Conservation (phyloP, 35 echinoderm and acorn worm genomes). For the Ophioderma brevispina region DNA sequence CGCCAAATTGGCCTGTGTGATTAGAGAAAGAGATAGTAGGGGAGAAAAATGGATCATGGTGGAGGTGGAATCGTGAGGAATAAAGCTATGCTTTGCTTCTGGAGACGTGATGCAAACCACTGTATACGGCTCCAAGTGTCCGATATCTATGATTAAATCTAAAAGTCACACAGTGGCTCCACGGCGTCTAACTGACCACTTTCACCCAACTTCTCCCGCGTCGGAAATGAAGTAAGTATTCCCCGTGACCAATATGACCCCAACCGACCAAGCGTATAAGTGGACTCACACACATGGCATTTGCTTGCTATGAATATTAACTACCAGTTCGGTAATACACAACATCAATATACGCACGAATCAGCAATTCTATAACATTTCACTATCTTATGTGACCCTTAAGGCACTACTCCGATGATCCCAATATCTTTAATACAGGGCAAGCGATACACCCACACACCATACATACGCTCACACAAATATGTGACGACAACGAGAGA, state of each 20-base stretch:
- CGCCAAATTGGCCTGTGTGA: not conserved
- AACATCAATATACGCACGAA: not conserved
- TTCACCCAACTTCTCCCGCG: not conserved
- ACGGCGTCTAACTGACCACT: not conserved
- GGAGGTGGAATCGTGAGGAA: not conserved
- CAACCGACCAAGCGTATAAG: not conserved
- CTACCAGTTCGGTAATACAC: not conserved
- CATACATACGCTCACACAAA: too few relatives aligned
- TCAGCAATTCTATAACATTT: slow-evolving; percentile 7
- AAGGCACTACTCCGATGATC: not conserved
- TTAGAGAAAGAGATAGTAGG: too few relatives aligned
- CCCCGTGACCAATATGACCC: not conserved
- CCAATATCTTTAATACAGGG: too few relatives aligned
- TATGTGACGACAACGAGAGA: too few relatives aligned
- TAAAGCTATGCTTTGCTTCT: not conserved
- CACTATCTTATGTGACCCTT: not conserved
- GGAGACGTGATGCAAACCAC: not conserved
- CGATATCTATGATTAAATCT: not conserved
- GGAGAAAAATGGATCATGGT: too few relatives aligned
- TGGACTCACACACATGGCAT: not conserved
- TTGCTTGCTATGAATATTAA: not conserved
- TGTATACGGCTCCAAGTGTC: not conserved
- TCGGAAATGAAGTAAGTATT: not conserved
- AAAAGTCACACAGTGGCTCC: not conserved
- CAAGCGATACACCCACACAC: too few relatives aligned